Base-by-base conservation (phyloP, 2,888 invertebrate species). In the Ferrisia virgata region DNA sequence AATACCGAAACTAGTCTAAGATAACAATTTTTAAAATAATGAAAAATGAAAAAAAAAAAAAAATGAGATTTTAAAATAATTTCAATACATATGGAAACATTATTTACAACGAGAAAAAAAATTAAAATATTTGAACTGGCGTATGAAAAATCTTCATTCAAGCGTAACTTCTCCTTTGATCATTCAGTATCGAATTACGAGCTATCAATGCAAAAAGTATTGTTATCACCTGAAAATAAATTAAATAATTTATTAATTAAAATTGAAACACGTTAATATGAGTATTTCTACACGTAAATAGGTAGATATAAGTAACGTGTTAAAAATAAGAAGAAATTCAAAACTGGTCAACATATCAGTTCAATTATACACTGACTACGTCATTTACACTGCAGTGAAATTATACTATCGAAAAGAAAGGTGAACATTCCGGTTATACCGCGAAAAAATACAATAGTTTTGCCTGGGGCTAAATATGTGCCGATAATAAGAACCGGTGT, bases 161-260 rank as follows among this genome's bases (percentile, higher is more conserved):
- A 31, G 79, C 79, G 33, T 64, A 84, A 64, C 84, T 79, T 69
- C 84, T 53, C 36, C 84, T 58, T 64, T 64, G n/a, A 39, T 84
- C 84, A 18, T 84, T 84, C 28, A 79, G 33, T 25, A 84, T 84
- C 40, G 79, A 79, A 69, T 84, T 84, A n/a, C 79, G 79, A 6
- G 79, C 79, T 9, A 84, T 80, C 25, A 84, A 9, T 3, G 84
- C 64, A 39, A 84, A 84, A 13, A 84, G n/a, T 64, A 84, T 84
- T 9, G 84, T 69, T 15, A 84, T 25, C 4, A 84, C 31, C 84
- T 84, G 58, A n/a, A n/a, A n/a, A n/a, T n/a, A n/a, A n/a, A n/a
- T n/a, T n/a, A n/a, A n/a, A n/a, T n/a, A n/a, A n/a, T n/a, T n/a
- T n/a, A n/a, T n/a, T n/a, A n/a, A n/a, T n/a, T n/a, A n/a, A n/a